Evolutionary conservation across 2,113 vertebrate genomes (phyloP).

Genomic region (Siniperca knerii): DNA sequence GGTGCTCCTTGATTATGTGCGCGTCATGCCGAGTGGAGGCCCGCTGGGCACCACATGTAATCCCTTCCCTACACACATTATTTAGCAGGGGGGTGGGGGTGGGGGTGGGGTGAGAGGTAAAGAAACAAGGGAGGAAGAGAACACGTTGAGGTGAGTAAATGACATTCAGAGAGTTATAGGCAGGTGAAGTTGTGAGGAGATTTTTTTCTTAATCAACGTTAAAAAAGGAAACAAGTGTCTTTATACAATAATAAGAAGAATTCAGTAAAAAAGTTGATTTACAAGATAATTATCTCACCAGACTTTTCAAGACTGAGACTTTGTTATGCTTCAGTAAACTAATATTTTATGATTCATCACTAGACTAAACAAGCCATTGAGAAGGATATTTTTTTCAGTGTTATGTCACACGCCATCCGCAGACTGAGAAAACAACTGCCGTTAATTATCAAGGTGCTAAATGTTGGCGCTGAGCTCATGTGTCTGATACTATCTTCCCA

Average conservation of each 20-base stretch:
- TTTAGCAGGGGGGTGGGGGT: too few species aligned
- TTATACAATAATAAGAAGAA: too few species aligned
- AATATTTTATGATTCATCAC: not conserved
- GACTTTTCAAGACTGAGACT: not conserved
- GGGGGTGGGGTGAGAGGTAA: too few species aligned
- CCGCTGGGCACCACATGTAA: slow-evolving; percentile 47
- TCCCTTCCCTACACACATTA: slow-evolving; percentile 42
- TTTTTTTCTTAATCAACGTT: not conserved
- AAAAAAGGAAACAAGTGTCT: not conserved
- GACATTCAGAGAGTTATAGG: not conserved
- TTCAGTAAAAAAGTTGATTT: not conserved
- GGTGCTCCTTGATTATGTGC: slow-evolving; percentile 66
- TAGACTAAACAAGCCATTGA: not conserved
- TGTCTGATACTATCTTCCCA: slow-evolving; percentile 46
- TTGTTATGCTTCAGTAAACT: slow-evolving; percentile 4
- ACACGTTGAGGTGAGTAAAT: not conserved
- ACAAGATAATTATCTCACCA: not conserved
- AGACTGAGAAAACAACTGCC: slow-evolving; percentile 69
- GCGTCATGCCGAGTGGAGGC: slow-evolving; percentile 45
- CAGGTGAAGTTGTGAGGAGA: not conserved
- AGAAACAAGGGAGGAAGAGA: slow-evolving; percentile 8
- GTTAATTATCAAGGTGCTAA: slow-evolving; percentile 69
- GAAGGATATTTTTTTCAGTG: slow-evolving; percentile 10
- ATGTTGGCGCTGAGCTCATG: not conserved
- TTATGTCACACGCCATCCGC: slow-evolving; percentile 41